Evolutionary conservation across 2,888 invertebrate species (phyloP), one percentile per base, ranked within the genome.

Genomic region (Apamea epomidion): DNA sequence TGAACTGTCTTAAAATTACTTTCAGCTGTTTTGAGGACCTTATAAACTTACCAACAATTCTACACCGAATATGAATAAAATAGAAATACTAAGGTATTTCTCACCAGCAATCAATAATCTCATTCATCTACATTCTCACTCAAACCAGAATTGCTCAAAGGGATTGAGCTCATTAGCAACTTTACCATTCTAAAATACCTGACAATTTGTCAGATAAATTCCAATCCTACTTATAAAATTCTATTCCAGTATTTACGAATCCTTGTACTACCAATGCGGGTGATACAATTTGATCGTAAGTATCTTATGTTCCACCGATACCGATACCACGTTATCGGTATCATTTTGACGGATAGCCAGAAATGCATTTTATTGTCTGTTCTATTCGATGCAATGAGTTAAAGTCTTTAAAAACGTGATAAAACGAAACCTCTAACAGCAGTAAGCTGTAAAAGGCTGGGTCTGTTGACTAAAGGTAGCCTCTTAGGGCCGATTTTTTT

Each of bases 101-200:
- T 42, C 42, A 42, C 29, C 21, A 32, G 45, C 10, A 37, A 48
- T 78, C n/a, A 45, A 80, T 67, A 42, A 83, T 68, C 16, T 65
- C n/a, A 60, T 67, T 51, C 5, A 60, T 51, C 48, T 42, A 16
- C 37, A 65, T 67, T 82, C 48, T 42, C 16, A 75, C 16, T 2
- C 12, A 74, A 81, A 74, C 74, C 25, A 65, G 78, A 42, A 29
- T 42, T 54, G 5, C 54, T 48, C 14, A 67, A 68, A 51, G 16
- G 8, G 16, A 51, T 29, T 16, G n/a, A 8, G 18, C 60, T 81
- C 45, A 74, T 81, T 81, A 58, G 62, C 48, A 32, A 70, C 16
- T 16, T 21, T 18, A 54, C 69, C 84, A 51, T 65, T 81, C 81
- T 83, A 81, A 83, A 81, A 60, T 70, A 84, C 58, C 29, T 6